Evolutionary conservation across 2,888 invertebrate species (phyloP).

Genomic region (Catocala nupta): DNA sequence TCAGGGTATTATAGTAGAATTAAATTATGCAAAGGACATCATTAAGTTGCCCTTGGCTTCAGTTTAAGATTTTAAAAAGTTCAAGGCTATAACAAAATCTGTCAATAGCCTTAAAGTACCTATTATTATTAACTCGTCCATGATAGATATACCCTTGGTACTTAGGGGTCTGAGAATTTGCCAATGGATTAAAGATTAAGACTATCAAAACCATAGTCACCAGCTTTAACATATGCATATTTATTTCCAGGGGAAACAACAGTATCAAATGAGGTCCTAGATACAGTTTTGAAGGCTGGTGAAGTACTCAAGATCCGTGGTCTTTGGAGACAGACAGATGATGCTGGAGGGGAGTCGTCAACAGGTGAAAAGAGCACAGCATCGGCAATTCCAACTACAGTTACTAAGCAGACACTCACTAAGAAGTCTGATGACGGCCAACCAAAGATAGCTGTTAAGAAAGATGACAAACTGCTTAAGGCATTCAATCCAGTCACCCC

Average conservation of each 20-base stretch:
- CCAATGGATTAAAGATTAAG: no score
- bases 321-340: slow-evolving; percentile 91
- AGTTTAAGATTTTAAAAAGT: no score
- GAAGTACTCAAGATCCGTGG: slow-evolving; percentile 94
- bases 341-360: slow-evolving; percentile 67
- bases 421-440: slow-evolving; percentile 72
- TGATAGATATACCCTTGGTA: no score
- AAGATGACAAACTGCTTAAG: slow-evolving; percentile 83
- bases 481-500: slow-evolving; percentile 73
- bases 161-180: no score
- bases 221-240: not conserved
- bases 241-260: slow-evolving; percentile 90
- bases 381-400: slow-evolving; percentile 52
- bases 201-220: not conserved
- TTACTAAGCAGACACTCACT: slow-evolving; percentile 62
- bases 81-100: no score
- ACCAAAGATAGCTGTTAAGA: slow-evolving; percentile 79
- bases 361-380: slow-evolving; percentile 68
- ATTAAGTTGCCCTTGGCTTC: no score
- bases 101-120: no score
- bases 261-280: slow-evolving; percentile 94
- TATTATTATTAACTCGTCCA: no score
- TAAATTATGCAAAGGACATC: no score
- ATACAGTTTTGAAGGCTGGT: slow-evolving; percentile 93
- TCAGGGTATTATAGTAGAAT: no score